Evolutionary conservation across 2,113 vertebrate genomes (phyloP).

Genomic region (Vidua chalybeata): DNA sequence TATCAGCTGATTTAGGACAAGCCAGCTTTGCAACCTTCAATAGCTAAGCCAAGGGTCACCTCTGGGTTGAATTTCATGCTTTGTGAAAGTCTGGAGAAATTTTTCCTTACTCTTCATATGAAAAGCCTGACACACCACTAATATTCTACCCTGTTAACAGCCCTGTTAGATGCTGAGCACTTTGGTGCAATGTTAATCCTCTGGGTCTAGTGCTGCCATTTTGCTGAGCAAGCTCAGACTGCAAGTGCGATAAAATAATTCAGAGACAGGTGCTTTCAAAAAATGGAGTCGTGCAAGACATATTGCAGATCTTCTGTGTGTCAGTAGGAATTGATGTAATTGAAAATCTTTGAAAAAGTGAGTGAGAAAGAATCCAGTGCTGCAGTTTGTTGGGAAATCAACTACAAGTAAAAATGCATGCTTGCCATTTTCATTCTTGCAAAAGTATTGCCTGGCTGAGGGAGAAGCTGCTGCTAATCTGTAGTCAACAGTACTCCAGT

Average conservation of each 20-base stretch:
- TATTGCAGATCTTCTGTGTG: not conserved
- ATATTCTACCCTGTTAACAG: not conserved
- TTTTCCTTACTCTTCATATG: not conserved
- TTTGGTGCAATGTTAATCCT: not conserved
- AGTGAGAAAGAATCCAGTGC: not conserved
- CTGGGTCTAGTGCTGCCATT: not conserved
- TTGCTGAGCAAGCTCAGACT: slow-evolving; percentile 14
- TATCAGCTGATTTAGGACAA: not conserved
- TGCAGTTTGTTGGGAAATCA: not conserved
- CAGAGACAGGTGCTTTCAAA: not conserved
- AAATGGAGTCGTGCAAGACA: not conserved
- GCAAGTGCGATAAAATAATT: not conserved
- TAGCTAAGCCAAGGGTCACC: not conserved
- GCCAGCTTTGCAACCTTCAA: not conserved
- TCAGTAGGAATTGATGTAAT: not conserved
- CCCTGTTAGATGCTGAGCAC: not conserved
- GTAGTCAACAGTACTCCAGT: not conserved
- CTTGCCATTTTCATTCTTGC: not conserved
- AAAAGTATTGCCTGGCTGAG: not conserved
- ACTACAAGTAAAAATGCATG: not conserved
- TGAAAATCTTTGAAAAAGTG: not conserved
- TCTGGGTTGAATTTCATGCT: not conserved
- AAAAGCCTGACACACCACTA: not conserved
- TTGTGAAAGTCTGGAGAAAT: not conserved
- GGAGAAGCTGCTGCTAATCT: not conserved